These are phyloP conservation scores for Ditula angustiorana DNA, from an alignment of 2,888 invertebrate genomes.

Conservation along the genomic window DNA sequence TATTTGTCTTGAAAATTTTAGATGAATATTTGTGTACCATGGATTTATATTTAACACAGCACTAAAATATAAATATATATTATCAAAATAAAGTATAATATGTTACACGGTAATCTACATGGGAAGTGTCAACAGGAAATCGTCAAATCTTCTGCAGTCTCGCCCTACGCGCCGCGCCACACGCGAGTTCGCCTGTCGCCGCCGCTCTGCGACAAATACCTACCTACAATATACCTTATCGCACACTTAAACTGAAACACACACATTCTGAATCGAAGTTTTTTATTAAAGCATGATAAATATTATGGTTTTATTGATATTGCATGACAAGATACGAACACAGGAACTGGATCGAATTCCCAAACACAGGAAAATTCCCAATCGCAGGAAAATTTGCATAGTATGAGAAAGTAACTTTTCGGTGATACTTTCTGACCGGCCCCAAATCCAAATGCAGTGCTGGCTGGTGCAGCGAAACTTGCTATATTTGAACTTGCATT, in stretches of 20 bases:
- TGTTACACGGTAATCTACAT: constrained; percentile 3
- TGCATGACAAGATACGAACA: constrained; percentile 15
- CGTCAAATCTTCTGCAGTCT: constrained; percentile 5
- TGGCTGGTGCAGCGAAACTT: constrained; percentile 60
- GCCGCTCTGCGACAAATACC: constrained; percentile 6
- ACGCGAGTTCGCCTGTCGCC: constrained; percentile 20
- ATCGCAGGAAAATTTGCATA: not conserved
- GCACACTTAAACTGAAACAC: constrained; percentile 28
- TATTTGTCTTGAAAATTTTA: not conserved
- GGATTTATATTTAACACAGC: not conserved
- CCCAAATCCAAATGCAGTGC: constrained; percentile 55
- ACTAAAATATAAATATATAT: not conserved
- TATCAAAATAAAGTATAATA: not conserved
- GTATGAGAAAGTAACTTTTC: not conserved
- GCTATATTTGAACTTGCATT: constrained; percentile 82
- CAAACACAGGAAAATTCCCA: not conserved
- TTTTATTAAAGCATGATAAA: constrained; percentile 16
- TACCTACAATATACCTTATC: constrained; percentile 20
- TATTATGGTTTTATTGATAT: constrained; percentile 21
- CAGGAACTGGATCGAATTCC: not conserved
- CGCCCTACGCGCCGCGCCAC: not conserved
- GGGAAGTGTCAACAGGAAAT: constrained; percentile 14
- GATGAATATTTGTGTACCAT: not conserved
- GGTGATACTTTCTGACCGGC: not conserved
- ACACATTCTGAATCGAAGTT: constrained; percentile 9